Evolutionary conservation across 2,113 vertebrate species (phyloP).

Genomic region (Otus sunia): DNA sequence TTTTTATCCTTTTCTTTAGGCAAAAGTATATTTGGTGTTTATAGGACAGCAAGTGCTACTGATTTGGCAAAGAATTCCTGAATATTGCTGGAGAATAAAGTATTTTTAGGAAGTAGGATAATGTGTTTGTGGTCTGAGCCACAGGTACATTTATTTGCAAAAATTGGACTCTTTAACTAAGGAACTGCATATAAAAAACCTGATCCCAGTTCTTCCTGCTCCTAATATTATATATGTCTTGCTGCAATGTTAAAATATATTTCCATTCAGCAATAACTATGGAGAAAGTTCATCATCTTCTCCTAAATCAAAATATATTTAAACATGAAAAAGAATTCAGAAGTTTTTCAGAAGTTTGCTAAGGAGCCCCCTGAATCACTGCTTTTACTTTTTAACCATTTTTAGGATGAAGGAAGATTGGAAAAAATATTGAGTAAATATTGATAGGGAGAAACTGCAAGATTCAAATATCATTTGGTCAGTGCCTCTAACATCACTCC

Average conservation of each 20-base stretch:
- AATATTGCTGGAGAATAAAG: neutral
- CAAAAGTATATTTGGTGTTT: neutral
- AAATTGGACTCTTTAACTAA: neutral
- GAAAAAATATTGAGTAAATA: neutral
- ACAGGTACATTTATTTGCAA: neutral
- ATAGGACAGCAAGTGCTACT: neutral
- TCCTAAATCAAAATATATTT: neutral
- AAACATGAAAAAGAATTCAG: fast-evolving
- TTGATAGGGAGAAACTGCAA: neutral
- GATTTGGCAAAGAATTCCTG: neutral
- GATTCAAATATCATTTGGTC: neutral
- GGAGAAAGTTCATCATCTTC: neutral
- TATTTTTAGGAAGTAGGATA: neutral
- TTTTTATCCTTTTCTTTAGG: neutral
- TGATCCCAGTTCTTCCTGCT: neutral
- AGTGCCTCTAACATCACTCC: neutral
- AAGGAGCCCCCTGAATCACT: neutral
- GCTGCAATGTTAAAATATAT: neutral
- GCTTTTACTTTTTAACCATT: neutral
- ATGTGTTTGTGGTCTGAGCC: neutral
- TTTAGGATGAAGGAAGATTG: neutral
- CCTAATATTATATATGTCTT: neutral
- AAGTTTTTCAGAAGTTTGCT: neutral
- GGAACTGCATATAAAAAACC: neutral
- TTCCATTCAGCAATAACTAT: neutral